Conservation (phyloP, 2,113 vertebrate genomes). For the Siniperca chuatsi region DNA sequence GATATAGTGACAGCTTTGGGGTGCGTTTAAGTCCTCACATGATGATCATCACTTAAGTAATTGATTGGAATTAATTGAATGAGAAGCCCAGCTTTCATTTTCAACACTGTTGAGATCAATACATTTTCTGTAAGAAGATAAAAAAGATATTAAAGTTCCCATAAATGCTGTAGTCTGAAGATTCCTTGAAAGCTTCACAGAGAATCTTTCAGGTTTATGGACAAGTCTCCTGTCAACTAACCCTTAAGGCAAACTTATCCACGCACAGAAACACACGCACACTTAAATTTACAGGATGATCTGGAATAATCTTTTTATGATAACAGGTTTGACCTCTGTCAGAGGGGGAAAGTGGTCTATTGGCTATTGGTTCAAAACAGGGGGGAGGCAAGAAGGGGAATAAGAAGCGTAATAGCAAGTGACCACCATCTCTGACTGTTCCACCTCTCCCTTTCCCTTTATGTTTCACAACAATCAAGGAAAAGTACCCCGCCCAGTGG, state of each 20-base stretch:
- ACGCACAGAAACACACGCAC: not conserved
- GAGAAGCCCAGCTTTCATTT: not conserved
- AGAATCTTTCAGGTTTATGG: not conserved
- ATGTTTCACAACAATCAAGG: constrained; percentile 61
- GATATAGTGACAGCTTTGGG: no score
- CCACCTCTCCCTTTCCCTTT: constrained; percentile 23
- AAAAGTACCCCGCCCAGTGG: constrained; percentile 59
- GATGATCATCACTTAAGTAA: not conserved
- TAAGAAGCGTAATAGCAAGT: not conserved
- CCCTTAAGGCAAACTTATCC: not conserved
- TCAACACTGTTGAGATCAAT: not conserved
- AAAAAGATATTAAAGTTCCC: not conserved
- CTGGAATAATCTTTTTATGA: constrained; percentile 7
- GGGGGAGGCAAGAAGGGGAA: not conserved
- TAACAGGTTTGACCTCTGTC: constrained; percentile 15
- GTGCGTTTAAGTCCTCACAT: not conserved
- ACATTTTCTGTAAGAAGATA: not conserved
- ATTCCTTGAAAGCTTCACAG: not conserved
- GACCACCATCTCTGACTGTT: constrained; percentile 24
- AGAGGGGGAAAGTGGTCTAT: not conserved
- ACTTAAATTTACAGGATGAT: not conserved
- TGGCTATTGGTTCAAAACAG: not conserved
- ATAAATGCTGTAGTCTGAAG: not conserved
- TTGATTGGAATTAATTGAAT: constrained; percentile 9
- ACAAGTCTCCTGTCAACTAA: not conserved